Conservation (phyloP, 2,113 vertebrate species). For the Zeus faber region DNA sequence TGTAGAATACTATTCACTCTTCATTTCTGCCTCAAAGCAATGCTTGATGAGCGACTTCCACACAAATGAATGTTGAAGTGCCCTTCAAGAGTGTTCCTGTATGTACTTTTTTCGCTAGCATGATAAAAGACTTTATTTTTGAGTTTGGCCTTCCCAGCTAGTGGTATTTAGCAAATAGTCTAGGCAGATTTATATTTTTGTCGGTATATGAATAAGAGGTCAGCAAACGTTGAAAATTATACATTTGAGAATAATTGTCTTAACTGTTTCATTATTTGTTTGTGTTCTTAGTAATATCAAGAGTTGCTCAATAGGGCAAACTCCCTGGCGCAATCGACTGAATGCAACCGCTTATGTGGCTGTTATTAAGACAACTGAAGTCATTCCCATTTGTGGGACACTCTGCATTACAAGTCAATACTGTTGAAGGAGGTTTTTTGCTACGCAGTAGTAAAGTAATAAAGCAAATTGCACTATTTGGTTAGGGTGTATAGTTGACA, state of each 20-base stretch:
- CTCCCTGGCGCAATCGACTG: neutral
- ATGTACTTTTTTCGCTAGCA: too few relatives aligned
- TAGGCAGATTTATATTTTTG: conserved; percentile 10
- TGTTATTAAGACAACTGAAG: neutral
- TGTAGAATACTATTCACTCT: too few relatives aligned
- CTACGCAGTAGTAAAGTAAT: too few relatives aligned
- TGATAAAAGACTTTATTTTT: too few relatives aligned
- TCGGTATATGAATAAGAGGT: conserved; percentile 9
- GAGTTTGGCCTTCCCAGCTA: too few relatives aligned
- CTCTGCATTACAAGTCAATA: neutral
- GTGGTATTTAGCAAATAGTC: too few relatives aligned
- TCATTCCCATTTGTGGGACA: neutral
- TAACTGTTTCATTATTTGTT: neutral
- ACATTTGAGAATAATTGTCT: conserved; percentile 4
- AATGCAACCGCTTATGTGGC: neutral
- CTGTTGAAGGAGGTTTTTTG: neutral
- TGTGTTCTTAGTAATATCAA: neutral
- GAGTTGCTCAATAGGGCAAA: neutral
- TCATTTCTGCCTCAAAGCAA: too few relatives aligned
- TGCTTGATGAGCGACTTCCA: too few relatives aligned
- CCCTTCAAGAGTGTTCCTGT: too few relatives aligned
- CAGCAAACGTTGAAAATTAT: neutral
- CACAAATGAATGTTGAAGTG: too few relatives aligned
- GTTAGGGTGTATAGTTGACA: too few relatives aligned
- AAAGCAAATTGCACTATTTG: too few relatives aligned